phyloP scores from a whole-genome alignment of 2,888 invertebrate genomes.

The Stenichneumon culpator region DNA sequence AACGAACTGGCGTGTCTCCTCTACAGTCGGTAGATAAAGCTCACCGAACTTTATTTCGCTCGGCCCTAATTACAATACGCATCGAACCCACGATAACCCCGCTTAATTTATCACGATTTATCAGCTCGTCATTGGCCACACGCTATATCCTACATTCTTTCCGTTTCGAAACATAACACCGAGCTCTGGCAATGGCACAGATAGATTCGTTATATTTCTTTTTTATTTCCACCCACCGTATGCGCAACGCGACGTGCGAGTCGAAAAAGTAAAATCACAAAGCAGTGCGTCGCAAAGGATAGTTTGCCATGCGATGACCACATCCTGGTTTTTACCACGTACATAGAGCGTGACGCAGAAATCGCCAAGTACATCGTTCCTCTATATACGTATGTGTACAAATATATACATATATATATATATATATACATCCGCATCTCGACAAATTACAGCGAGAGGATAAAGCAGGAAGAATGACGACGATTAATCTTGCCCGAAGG shows the following conservation, averaged over 20 bases:
- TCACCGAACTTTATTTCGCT: slow-evolving; percentile 31
- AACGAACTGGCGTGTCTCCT: no score
- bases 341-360: slow-evolving; percentile 25
- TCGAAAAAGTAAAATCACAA: slow-evolving; percentile 25
- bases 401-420: neutral
- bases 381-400: slow-evolving; percentile 5
- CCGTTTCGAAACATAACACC: neutral
- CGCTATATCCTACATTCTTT: neutral
- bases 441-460: slow-evolving; percentile 4
- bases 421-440: neutral
- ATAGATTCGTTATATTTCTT: slow-evolving; percentile 22
- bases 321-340: slow-evolving; percentile 27
- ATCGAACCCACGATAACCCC: slow-evolving; percentile 54
- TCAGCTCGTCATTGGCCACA: neutral
- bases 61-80: slow-evolving; percentile 19
- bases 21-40: slow-evolving; percentile 13
- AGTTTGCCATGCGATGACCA: slow-evolving; percentile 50
- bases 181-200: slow-evolving; percentile 40
- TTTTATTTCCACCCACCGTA: slow-evolving; percentile 1
- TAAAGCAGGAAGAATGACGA: slow-evolving; percentile 27
- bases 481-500: slow-evolving; percentile 11
- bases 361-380: slow-evolving; percentile 1
- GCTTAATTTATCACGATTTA: slow-evolving; percentile 31
- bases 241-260: neutral
- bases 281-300: slow-evolving; percentile 2